These are phyloP conservation scores for Ochropleura plecta DNA, from an alignment of 2,888 invertebrate species.

Conservation along the genomic window DNA sequence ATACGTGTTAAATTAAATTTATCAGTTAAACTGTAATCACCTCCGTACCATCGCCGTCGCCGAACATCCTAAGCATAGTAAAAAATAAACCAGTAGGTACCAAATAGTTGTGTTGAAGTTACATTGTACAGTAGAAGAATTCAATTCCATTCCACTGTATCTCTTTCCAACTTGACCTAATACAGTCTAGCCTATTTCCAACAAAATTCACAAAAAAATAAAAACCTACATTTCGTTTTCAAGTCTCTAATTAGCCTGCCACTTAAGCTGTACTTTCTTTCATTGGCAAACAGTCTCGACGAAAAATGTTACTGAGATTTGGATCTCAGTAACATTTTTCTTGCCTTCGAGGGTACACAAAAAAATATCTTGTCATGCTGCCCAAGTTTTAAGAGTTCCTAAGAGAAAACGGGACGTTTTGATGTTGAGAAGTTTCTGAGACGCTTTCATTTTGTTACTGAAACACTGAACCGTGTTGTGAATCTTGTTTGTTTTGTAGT, in stretches of 20 bases:
- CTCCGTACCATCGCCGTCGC: too few species aligned
- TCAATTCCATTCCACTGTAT: not conserved
- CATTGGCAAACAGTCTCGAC: constrained; percentile 34
- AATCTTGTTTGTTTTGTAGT: constrained; percentile 20
- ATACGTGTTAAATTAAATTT: too few species aligned
- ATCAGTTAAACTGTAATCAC: too few species aligned
- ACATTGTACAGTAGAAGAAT: not conserved
- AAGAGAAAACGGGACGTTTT: constrained; percentile 49
- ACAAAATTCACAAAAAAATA: constrained; percentile 22
- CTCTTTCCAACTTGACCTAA: constrained; percentile 21
- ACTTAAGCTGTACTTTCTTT: constrained; percentile 52
- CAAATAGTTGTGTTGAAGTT: too few species aligned
- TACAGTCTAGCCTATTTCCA: not conserved
- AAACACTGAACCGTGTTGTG: constrained; percentile 13
- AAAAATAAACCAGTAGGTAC: too few species aligned
- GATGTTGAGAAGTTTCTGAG: constrained; percentile 41
- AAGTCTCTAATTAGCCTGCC: constrained; percentile 46
- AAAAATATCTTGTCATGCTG: constrained; percentile 49
- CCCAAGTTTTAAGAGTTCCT: constrained; percentile 44
- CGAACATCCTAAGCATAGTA: too few species aligned
- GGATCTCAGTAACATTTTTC: too few species aligned
- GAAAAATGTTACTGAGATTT: constrained; percentile 36
- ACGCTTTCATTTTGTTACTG: constrained; percentile 39
- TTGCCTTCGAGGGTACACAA: constrained; percentile 30
- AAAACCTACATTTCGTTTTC: constrained; percentile 41